phyloP scores from a whole-genome alignment of 2,888 invertebrate genomes.

The Trypoxylon attenuatum region DNA sequence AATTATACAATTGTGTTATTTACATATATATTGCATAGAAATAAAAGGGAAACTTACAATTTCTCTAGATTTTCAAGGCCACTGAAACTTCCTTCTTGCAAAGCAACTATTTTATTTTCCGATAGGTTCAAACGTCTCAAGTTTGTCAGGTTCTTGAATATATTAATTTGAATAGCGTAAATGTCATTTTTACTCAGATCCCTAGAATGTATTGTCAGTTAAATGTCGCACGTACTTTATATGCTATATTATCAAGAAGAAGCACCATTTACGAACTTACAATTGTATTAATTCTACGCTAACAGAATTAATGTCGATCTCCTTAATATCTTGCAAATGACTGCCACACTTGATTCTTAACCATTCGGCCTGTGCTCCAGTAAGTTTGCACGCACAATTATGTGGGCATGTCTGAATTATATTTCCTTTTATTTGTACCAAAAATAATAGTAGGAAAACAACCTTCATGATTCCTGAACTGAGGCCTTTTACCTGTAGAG shows the following conservation, averaged over 20 bases:
- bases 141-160: slow-evolving; percentile 69
- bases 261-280: slow-evolving; percentile 76
- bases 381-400: slow-evolving; percentile 77
- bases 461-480: slow-evolving; percentile 45
- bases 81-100: slow-evolving; percentile 83
- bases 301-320: slow-evolving; percentile 79
- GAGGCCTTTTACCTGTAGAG: slow-evolving; percentile 31
- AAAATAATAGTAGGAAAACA: slow-evolving; percentile 58
- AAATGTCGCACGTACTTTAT: too few species aligned
- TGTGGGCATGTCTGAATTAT: slow-evolving; percentile 74
- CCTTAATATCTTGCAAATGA: slow-evolving; percentile 77
- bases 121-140: slow-evolving; percentile 80
- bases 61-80: slow-evolving; percentile 82
- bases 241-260: not conserved
- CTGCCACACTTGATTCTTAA: slow-evolving; percentile 81
- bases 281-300: slow-evolving; percentile 80
- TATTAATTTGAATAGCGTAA: slow-evolving; percentile 74
- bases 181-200: slow-evolving; percentile 80
- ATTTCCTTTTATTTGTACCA: slow-evolving; percentile 53
- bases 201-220: slow-evolving; percentile 74
- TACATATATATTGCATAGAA: slow-evolving; percentile 6
- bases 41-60: slow-evolving; percentile 75
- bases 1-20: slow-evolving; percentile 5
- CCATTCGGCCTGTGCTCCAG: slow-evolving; percentile 77
- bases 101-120: slow-evolving; percentile 81